Conservation (phyloP, 1,140 invertebrate genomes). For the Temnothorax longispinosus region DNA sequence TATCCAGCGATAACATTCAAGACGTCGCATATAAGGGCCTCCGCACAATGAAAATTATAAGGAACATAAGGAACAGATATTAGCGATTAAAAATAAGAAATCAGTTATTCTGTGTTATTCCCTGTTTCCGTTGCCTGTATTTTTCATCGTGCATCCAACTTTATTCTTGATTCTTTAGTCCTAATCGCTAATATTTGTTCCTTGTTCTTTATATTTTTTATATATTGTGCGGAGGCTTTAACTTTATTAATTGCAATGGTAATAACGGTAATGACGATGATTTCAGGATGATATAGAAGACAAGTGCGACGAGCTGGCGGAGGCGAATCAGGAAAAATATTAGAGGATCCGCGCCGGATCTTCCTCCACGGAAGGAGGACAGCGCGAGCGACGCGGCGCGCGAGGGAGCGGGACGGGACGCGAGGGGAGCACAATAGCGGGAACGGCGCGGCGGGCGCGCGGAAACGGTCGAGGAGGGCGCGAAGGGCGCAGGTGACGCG, state of each 20-base stretch:
- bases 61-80: no score
- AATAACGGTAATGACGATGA: slow-evolving; percentile 30
- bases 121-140: no score
- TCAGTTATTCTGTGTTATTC: no score
- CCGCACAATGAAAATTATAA: no score
- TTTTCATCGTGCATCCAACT: no score
- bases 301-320: slow-evolving; percentile 87
- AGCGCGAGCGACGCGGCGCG: slow-evolving; percentile 24
- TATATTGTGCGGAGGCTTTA: no score
- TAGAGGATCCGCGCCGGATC: slow-evolving; percentile 27
- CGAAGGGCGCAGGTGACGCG: slow-evolving; percentile 44
- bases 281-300: slow-evolving; percentile 87
- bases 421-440: slow-evolving; percentile 3
- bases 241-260: not conserved
- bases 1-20: not conserved
- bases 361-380: slow-evolving; percentile 11
- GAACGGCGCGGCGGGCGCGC: slow-evolving; percentile 11
- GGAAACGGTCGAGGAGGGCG: slow-evolving; percentile 7
- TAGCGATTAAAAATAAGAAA: no score
- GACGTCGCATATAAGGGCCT: no score
- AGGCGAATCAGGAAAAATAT: slow-evolving; percentile 71
- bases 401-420: not conserved
- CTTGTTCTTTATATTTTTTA: no score
- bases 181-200: no score
- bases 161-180: no score